These are phyloP conservation scores for Pherbina coryleti DNA, from an alignment of 2,888 invertebrate species.

Conservation along the genomic window DNA sequence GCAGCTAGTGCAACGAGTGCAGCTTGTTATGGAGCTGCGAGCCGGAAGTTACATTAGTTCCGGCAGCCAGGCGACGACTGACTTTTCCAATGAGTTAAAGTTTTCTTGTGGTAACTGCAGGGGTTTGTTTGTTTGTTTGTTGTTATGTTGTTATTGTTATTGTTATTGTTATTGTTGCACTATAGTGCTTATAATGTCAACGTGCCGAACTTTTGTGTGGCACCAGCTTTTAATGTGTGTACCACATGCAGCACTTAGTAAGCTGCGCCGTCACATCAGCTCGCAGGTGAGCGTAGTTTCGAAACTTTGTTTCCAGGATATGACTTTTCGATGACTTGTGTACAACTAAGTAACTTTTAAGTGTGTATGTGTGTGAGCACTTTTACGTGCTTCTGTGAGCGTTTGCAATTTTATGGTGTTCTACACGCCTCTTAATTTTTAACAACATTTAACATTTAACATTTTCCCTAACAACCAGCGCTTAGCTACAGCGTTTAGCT, in stretches of 20 bases:
- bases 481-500: no score
- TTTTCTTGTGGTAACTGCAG: no score
- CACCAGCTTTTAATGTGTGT: background rate
- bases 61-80: background rate
- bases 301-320: background rate
- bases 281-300: background rate
- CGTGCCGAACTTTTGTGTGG: background rate
- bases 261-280: background rate
- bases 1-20: background rate
- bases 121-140: no score
- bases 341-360: background rate
- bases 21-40: background rate
- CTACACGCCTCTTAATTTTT: no score
- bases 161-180: no score
- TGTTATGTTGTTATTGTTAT: no score
- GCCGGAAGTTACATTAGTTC: background rate
- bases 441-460: no score
- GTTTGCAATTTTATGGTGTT: no score
- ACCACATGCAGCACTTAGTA: background rate
- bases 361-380: background rate
- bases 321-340: background rate
- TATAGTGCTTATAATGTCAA: constrained; percentile 1
- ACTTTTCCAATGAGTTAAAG: no score
- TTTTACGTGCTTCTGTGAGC: background rate
- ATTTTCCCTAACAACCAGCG: no score